phyloP scores from a whole-genome alignment of 2,888 invertebrate genomes.

The Drosophila paranaensis region DNA sequence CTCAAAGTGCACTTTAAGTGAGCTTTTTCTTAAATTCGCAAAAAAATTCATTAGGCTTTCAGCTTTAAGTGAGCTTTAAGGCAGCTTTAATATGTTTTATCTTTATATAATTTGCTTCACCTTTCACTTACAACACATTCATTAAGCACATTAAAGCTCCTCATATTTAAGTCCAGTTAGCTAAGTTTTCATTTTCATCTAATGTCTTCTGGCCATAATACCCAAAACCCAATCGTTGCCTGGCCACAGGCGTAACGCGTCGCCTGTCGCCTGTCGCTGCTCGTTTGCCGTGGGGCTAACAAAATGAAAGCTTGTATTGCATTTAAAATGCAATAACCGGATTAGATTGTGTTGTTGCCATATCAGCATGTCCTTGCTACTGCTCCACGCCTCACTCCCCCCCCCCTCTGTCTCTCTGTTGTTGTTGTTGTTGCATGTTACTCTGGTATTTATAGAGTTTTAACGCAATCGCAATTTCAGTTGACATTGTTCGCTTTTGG shows the following conservation, averaged over 20 bases:
- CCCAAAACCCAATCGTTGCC: slow-evolving; percentile 34
- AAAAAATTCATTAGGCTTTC: too few species aligned
- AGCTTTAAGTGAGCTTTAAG: too few species aligned
- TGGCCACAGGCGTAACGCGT: slow-evolving; percentile 37
- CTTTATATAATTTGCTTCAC: too few species aligned
- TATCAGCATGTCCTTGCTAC: slow-evolving; percentile 46
- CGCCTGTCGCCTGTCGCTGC: slow-evolving; percentile 4
- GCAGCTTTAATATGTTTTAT: too few species aligned
- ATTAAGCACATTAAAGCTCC: background rate
- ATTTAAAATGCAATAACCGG: slow-evolving; percentile 83
- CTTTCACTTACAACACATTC: too few species aligned
- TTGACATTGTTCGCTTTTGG: slow-evolving; percentile 76
- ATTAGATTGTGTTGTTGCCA: slow-evolving; percentile 77
- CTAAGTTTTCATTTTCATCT: background rate
- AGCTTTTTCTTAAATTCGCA: too few species aligned
- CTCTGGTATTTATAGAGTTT: slow-evolving; percentile 82
- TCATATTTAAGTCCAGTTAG: background rate
- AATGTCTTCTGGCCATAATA: slow-evolving; percentile 23
- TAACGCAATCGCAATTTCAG: slow-evolving; percentile 81
- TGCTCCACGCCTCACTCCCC: slow-evolving; percentile 11
- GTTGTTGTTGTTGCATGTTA: slow-evolving; percentile 61
- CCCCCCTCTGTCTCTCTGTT: background rate
- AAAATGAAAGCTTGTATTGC: slow-evolving; percentile 62
- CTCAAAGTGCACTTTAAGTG: too few species aligned
- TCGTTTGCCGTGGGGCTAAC: slow-evolving; percentile 33